phyloP scores from a whole-genome alignment of 2,797 vertebrate species.

The Podarcis lilfordi region DNA sequence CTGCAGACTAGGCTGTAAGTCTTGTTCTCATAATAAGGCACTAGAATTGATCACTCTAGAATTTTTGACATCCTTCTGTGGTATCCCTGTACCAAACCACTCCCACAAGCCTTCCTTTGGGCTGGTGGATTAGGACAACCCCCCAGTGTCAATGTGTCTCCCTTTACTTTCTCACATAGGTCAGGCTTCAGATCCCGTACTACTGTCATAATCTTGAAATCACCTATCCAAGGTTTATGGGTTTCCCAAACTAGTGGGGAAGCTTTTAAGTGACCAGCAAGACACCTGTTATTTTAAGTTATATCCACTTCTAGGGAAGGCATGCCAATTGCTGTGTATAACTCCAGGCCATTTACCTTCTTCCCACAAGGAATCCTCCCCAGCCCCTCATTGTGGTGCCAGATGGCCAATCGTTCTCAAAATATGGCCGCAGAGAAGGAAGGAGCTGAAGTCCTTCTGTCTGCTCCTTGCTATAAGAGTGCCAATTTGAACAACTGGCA shows the following conservation, averaged over 20 bases:
- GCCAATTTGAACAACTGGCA: background rate
- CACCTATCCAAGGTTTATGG: background rate
- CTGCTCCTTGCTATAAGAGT: background rate
- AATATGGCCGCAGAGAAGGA: background rate
- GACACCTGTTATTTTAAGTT: background rate
- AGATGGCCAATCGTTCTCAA: background rate
- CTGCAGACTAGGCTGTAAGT: too few relatives aligned
- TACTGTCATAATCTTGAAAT: background rate
- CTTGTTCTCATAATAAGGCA: too few relatives aligned
- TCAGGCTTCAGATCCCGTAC: background rate
- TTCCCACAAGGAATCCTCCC: background rate
- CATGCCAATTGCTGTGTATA: background rate
- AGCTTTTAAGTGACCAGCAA: background rate
- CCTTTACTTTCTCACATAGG: background rate
- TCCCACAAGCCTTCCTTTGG: too few relatives aligned
- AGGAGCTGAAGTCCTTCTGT: background rate
- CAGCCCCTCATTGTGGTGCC: background rate
- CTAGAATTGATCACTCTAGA: too few relatives aligned
- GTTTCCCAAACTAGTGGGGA: background rate
- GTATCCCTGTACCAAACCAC: too few relatives aligned
- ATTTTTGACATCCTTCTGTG: too few relatives aligned
- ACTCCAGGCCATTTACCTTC: background rate
- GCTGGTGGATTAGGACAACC: too few relatives aligned
- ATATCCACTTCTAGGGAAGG: background rate
- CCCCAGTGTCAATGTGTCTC: background rate